Base-by-base conservation (phyloP, 2,113 vertebrate genomes). In the Lamprotornis superbus region DNA sequence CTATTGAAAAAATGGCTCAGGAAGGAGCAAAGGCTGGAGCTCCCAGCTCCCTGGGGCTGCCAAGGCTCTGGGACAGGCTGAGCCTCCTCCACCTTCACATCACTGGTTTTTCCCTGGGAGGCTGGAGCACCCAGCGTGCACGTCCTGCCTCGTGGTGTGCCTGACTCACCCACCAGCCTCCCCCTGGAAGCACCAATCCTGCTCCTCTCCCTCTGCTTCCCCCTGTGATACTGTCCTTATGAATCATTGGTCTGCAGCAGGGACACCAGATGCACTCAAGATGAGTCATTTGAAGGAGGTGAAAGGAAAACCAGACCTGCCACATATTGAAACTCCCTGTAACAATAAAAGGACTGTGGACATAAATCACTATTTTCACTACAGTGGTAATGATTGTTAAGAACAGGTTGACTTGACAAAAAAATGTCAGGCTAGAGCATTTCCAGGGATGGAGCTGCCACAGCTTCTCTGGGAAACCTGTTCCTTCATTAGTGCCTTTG, bases 221-320 rank as follows among this genome's bases (percentile, higher is more conserved):
- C 61, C 9, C 23, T 3, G 40, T 4, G 4, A 10, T 27, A 7
- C 65, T 35, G 12, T 10, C 15, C 14, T 10, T 19, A 5, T 79
- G 85, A 94, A 92, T 94, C 96, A 89, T 33, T 49, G 60, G 46
- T 7, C 78, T 91, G 95, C 90, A 80, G 46, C 18, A 30, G 69
- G 83, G 94, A 89, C 63, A 42, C 42, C 89, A 75, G 68, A 80
- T 70, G 40, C 30, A 1, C 15, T 71, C n/a, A 4, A 33, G 73
- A 53, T 68, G 92, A 95, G 61, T 96, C 95, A 96, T 12, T 42
- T 4, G 22, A 83, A 73, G 74, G 27, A 88, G 90, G 77, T 89
- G 96, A 88, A 95, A 88, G 84, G 94, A 92, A 90, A 97, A 90
- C 55, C 78, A 95, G 82, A 46, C 59, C 81, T n/a, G 84, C 79